Base-by-base conservation (phyloP, 2,888 invertebrate genomes). In the Nephrotoma guestfalica region DNA sequence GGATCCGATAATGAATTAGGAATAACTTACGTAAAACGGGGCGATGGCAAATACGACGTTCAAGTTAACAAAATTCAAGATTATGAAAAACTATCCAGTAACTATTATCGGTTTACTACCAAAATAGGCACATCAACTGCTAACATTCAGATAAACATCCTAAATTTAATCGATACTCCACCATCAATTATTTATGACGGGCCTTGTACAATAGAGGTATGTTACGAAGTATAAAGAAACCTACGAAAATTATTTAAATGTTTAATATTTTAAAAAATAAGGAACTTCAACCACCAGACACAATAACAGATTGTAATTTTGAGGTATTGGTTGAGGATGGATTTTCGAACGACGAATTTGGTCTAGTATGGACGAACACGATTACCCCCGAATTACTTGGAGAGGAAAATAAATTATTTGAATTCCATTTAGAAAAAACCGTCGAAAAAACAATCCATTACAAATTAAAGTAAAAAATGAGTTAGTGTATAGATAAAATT, bases 121-220 rank as follows among this genome's bases (percentile, higher is more conserved):
- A 89, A 90, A 11, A 89, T 93, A 6, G 88, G 88, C 15, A 88
- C 86, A 30, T 88, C 89, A 0, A 90, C 89, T 0, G 88, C 91
- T 87, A 0, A 51, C 87, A 5, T 88, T 89, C n/a, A 88, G 87
- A n/a, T 91, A 88, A n/a, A 87, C 86, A n/a, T 90, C 51, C 86
- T 88, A 43, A 92, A 93, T 83, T 89, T 91, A 2, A 90, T 94
- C 86, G 93, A 94, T 87, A 93, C 94, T 89, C 93, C 93, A 88
- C 90, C 91, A 1, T 93, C 93, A 4, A 90, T 93, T 83, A 92
- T 93, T 57, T 91, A 92, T 83, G 88, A 91, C 6, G 88, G 91
- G 2, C 89, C 92, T 1, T 94, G 94, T 88, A 88, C 88, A 30
- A 91, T 83, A 90, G 91, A 88, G 87, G 94, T 93, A 88, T 90